Conservation (phyloP, 2,888 invertebrate genomes). For the Celastrina argiolus region DNA sequence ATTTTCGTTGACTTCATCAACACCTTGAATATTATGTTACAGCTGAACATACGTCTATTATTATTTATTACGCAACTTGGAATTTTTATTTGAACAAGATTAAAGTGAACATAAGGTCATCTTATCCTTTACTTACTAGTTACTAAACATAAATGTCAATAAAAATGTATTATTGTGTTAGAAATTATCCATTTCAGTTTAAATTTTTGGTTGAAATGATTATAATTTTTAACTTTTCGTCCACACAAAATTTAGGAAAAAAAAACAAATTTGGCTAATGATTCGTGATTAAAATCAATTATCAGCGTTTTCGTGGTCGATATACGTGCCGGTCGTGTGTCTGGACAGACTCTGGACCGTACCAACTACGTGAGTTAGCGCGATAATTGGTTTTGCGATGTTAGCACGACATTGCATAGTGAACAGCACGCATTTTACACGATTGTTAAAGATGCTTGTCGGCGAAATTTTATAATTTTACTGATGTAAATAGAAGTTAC, state of each 20-base stretch:
- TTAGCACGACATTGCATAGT: constrained; percentile 28
- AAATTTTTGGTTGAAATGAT: not conserved
- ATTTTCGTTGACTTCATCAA: not conserved
- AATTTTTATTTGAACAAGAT: constrained; percentile 2
- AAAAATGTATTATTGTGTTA: not conserved
- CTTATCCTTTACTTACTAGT: not conserved
- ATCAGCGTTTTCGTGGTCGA: constrained; percentile 23
- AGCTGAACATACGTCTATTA: not conserved
- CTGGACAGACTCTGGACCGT: constrained; percentile 12
- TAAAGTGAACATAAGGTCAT: not conserved
- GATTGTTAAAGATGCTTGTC: constrained; percentile 5
- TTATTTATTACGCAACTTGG: constrained; percentile 1
- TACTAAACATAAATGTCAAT: not conserved
- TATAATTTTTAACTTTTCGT: not conserved
- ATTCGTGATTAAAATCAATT: constrained; percentile 6
- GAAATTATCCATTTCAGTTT: not conserved
- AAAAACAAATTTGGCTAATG: not conserved
- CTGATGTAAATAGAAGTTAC: not conserved
- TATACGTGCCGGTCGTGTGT: constrained; percentile 20
- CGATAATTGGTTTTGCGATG: constrained; percentile 29
- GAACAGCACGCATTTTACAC: constrained; percentile 25
- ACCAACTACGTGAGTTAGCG: constrained; percentile 33
- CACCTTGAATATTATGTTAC: constrained; percentile 3
- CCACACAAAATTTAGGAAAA: not conserved
- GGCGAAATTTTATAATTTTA: not conserved